Base-by-base conservation (phyloP, 2,888 invertebrate species). In the Drosophila siamana region DNA sequence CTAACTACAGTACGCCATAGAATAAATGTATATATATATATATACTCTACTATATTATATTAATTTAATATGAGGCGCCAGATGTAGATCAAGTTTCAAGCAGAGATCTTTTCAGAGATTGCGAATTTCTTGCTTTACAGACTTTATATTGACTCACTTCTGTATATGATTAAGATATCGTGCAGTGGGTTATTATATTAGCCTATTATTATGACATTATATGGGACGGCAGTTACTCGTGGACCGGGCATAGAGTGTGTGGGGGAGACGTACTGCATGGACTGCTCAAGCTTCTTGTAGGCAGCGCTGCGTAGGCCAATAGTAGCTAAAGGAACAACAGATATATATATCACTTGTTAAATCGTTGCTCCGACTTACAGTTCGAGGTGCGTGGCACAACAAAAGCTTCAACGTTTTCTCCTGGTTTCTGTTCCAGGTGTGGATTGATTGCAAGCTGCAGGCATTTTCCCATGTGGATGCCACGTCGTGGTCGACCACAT, bases 261-360 rank as follows among this genome's bases (percentile, higher is more conserved):
- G 0, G 92, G 92, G 6, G 92, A 92, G 16, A 88, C 62, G 65
- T 92, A 92, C 40, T 88, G 87, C 84, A 91, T 91, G 2, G 91
- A 91, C 8, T 88, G 78, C 26, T 92, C 92, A 80, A 91, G 86
- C 56, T 88, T 74, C 3, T 63, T 69, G 30, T 90, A 92, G 38
- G 67, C 73, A 3, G 80, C 75, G 1, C 59, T 19, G 63, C 78
- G 33, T 59, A 89, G 90, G 7, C 92, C 92, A 40, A 92, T 84
- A 54, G 72, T 81, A 41, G 89, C 92, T 92, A 8, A 16, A 15
- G 15, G 22, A 2, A 22, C 2, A 44, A 5, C n/a, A 8, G 3
- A 1, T 13, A n/a, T 33, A 28, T 1, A 16, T 11, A 7, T 7
- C 4, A 0, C 0, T 11, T 8, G 0, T 1, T 13, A 19, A 38